Evolutionary conservation across 2,888 invertebrate genomes (phyloP).

Genomic region (Xestoiulus laeticollis): DNA sequence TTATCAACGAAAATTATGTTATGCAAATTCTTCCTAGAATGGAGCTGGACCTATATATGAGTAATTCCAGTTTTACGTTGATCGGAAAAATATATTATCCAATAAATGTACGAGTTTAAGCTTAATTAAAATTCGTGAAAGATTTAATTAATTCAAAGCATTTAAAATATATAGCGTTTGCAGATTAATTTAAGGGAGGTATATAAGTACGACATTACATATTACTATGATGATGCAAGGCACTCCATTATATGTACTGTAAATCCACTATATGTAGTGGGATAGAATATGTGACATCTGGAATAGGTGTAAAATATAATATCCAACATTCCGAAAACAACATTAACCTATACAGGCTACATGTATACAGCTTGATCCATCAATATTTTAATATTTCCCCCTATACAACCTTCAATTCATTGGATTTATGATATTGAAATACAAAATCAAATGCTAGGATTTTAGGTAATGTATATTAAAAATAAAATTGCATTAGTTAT

Average conservation of each 20-base stretch:
- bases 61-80: not conserved
- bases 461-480: too few species aligned
- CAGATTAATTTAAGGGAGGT: too few species aligned
- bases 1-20: not conserved
- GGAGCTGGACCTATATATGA: not conserved
- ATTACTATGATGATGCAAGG: not conserved
- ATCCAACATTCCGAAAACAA: not conserved
- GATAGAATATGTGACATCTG: too few species aligned
- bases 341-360: too few species aligned
- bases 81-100: not conserved
- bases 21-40: not conserved
- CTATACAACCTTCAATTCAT: too few species aligned
- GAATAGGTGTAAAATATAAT: not conserved
- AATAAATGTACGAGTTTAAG: not conserved
- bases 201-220: not conserved
- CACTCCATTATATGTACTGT: too few species aligned
- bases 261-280: not conserved
- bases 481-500: too few species aligned
- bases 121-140: slow-evolving; percentile 1
- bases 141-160: not conserved
- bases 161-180: not conserved
- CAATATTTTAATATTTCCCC: too few species aligned
- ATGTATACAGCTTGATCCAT: too few species aligned
- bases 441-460: too few species aligned
- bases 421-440: too few species aligned